A percentile compares a stretch with the other conserved stretches of the same genome.
phyloP scores from a whole-genome alignment of 2,888 invertebrate species.

The Lasioglossum pauxillum region DNA sequence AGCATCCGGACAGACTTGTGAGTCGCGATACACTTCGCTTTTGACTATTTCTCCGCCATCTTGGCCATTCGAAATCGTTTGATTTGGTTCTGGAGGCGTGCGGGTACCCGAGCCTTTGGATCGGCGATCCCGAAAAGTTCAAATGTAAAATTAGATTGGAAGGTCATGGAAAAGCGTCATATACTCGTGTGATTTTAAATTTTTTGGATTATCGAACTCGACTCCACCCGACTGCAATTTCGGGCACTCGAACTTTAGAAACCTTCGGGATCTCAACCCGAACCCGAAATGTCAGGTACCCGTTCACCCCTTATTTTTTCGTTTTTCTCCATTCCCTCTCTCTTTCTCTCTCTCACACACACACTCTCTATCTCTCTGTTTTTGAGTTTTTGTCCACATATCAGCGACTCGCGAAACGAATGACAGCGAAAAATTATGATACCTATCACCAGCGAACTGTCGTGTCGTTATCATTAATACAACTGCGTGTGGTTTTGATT shows the following conservation, averaged over 20 bases:
- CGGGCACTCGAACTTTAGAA: neutral
- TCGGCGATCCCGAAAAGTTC: neutral
- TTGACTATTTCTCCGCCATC: constrained; percentile 10
- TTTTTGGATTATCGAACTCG: neutral
- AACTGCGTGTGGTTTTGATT: constrained; percentile 52
- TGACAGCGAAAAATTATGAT: constrained; percentile 31
- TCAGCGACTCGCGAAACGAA: constrained; percentile 15
- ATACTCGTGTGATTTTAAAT: neutral
- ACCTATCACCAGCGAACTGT: constrained; percentile 68
- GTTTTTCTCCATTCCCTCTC: neutral
- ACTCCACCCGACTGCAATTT: neutral
- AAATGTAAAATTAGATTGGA: neutral
- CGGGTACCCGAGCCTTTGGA: neutral
- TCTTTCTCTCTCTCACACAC: too few relatives aligned
- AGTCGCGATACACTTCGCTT: constrained; percentile 18
- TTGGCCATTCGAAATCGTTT: constrained; percentile 17
- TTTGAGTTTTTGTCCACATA: neutral
- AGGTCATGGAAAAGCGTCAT: neutral
- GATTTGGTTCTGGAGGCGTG: neutral
- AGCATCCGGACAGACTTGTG: constrained; percentile 40
- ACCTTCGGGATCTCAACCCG: neutral
- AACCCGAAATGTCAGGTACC: neutral
- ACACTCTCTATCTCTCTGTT: neutral
- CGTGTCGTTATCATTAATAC: constrained; percentile 53
- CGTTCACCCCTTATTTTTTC: neutral